Evolutionary conservation across 2,888 invertebrate genomes (phyloP).

Genomic region (Elysia crispata): DNA sequence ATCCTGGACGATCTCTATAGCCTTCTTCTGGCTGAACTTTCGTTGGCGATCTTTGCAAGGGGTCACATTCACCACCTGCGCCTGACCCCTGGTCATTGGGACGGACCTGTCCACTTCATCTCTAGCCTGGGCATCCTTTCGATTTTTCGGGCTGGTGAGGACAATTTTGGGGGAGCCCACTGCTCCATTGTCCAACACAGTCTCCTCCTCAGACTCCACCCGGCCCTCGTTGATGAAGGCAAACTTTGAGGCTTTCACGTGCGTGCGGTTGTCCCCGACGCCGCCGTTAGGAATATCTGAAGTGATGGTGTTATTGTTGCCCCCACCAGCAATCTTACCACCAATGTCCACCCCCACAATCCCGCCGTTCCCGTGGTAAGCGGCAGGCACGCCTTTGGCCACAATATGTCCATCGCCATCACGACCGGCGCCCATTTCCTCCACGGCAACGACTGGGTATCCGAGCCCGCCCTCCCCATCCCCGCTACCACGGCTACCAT

Average conservation of each 20-base stretch:
- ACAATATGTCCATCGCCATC: neutral
- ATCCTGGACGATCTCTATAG: conserved; percentile 60
- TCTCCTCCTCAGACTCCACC: conserved; percentile 50
- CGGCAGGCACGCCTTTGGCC: neutral
- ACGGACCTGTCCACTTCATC: neutral
- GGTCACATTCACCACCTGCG: conserved; percentile 27
- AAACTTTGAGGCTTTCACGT: conserved; percentile 29
- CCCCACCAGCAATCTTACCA: neutral
- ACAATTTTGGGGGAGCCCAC: conserved; percentile 58
- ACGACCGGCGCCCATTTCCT: neutral
- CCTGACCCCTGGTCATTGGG: conserved; percentile 29
- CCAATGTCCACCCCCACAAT: conserved; percentile 17
- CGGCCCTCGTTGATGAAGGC: conserved; percentile 37
- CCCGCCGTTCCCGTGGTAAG: conserved; percentile 35
- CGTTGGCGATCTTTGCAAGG: neutral
- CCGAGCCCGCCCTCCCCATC: neutral
- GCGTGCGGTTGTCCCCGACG: neutral
- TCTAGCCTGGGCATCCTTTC: neutral
- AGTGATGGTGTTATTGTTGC: neutral
- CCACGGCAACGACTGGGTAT: conserved; percentile 18
- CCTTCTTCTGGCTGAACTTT: conserved; percentile 41
- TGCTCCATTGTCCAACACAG: conserved; percentile 54
- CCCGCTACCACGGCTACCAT: neutral
- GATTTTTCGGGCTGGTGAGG: conserved; percentile 51
- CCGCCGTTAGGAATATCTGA: neutral